Evolutionary conservation across 2,113 vertebrate species (phyloP).

Genomic region (Pycnonotus jocosus): DNA sequence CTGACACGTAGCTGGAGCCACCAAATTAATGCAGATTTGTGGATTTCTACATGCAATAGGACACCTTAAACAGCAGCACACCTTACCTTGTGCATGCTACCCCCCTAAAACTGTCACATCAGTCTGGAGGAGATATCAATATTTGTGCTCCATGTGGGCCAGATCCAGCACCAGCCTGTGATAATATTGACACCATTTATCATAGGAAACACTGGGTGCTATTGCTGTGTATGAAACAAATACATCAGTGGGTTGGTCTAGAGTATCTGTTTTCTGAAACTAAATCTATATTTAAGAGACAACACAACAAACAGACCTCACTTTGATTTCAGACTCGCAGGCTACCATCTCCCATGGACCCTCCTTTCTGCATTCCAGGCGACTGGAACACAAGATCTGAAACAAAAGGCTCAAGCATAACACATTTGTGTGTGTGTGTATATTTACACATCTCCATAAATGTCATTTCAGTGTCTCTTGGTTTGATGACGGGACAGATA

Average conservation of each 20-base stretch:
- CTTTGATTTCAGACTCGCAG: not conserved
- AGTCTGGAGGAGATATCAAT: not conserved
- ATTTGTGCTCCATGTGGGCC: not conserved
- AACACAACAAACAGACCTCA: not conserved
- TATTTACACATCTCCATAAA: not conserved
- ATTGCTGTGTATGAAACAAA: not conserved
- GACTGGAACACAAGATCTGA: not conserved
- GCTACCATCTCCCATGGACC: not conserved
- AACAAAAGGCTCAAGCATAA: not conserved
- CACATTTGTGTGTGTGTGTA: fast-evolving
- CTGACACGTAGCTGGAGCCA: not conserved
- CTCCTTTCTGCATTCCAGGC: not conserved
- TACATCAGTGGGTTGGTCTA: not conserved
- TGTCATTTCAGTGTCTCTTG: not conserved
- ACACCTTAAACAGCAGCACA: not conserved
- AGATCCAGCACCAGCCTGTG: not conserved
- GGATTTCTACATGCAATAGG: not conserved
- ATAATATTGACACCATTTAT: not conserved
- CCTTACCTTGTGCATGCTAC: not conserved
- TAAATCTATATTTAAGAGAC: not conserved
- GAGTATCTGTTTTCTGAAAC: not conserved
- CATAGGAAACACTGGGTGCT: not conserved
- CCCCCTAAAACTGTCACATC: not conserved
- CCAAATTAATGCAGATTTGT: not conserved
- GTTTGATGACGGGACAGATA: not conserved